Evolutionary conservation across 1,140 invertebrate species (phyloP), one percentile per base, ranked within the genome.

Genomic region (Copidosoma floridanum): DNA sequence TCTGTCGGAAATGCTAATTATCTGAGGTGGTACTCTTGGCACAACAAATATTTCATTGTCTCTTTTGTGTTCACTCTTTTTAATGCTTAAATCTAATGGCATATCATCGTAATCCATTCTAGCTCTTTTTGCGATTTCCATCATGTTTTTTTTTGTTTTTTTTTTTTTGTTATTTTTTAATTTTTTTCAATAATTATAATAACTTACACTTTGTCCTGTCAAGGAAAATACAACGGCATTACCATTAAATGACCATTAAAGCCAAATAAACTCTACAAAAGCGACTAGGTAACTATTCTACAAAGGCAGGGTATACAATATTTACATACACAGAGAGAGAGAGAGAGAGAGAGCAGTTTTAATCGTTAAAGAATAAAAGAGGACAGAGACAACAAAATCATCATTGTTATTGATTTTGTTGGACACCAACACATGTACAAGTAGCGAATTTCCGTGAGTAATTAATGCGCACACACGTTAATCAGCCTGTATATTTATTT

Each of bases 1-100:
- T 60, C 65, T 65, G 14, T 76, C 68, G 23, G 72, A 54, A 32
- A 77, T 69, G 18, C 64, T 59, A 27, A 63, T 57, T 10, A 18
- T 53, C 27, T 57, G 55, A 21, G 55, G 47, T 20, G 61, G 61
- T 12, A 63, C 54, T 37, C 51, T 63, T 2, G 60, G 60, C 7
- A 63, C 40, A 38, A 53, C 54, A 53, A 63, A 63, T 29, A 63
- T 52, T 6, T 63, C 54, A 27, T 21, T 63, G 29, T 63, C 55
- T 38, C 1, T 46, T 24, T 55, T 54, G 41, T 58, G 29, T 43
- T 61, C 55, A 20, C 46, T 65, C 46, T 61, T 66, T 47, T 67
- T 72, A 29, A 32, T 18, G 23, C 61, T 71, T 32, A 67, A 24
- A 27, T 69, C 64, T 55, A 65, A 35, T 7, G 64, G 54, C 12